Evolutionary conservation across 2,888 invertebrate genomes (phyloP).

Genomic region (Xiphydria camelus): DNA sequence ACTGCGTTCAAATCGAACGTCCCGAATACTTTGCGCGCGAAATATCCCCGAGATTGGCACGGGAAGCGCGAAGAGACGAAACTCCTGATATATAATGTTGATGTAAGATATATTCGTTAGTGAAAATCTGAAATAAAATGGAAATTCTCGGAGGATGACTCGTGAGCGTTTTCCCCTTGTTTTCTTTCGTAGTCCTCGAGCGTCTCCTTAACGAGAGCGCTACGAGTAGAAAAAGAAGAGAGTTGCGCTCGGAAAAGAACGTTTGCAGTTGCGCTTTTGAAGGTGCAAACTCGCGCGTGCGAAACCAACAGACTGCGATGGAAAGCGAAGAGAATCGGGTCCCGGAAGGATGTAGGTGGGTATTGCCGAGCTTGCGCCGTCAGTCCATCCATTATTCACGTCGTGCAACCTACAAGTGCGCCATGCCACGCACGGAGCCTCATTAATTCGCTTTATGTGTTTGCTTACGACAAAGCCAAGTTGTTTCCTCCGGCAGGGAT

Average conservation of each 20-base stretch:
- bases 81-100: too few relatives aligned
- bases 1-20: too few relatives aligned
- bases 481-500: not conserved
- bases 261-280: too few relatives aligned
- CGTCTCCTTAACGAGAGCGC: too few relatives aligned
- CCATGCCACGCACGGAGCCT: constrained; percentile 35
- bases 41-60: too few relatives aligned
- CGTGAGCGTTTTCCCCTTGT: too few relatives aligned
- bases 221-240: not conserved
- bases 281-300: not conserved
- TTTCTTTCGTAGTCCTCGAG: too few relatives aligned
- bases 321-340: constrained; percentile 24
- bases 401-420: constrained; percentile 40
- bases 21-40: too few relatives aligned
- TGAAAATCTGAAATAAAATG: too few relatives aligned
- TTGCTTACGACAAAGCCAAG: constrained; percentile 23
- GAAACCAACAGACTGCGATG: constrained; percentile 9
- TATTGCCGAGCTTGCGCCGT: constrained; percentile 14
- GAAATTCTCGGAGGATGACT: too few relatives aligned
- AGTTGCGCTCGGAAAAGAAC: not conserved
- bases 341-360: constrained; percentile 17
- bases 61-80: too few relatives aligned
- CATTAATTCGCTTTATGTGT: constrained; percentile 45
- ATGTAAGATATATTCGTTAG: too few relatives aligned
- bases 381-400: constrained; percentile 47